A percentile compares a stretch with the other conserved stretches of the same genome.
Evolutionary conservation across 2,113 vertebrate genomes (phyloP).

Genomic region (Atractosteus spatula): DNA sequence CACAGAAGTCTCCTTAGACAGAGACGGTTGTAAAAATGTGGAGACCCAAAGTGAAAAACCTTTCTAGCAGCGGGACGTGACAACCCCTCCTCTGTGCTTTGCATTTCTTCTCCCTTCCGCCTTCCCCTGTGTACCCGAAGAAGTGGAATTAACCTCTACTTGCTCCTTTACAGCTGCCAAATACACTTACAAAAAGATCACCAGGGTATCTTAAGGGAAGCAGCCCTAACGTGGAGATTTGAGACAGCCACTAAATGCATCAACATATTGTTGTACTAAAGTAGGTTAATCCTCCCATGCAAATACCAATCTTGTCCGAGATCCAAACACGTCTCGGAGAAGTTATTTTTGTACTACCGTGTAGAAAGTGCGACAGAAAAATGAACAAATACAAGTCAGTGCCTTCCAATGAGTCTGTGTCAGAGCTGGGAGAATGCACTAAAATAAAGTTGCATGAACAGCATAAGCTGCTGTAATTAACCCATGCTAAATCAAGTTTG

Average conservation of each 20-base stretch:
- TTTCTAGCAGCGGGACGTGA: neutral
- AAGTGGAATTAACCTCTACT: too few relatives aligned
- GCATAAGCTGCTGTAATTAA: neutral
- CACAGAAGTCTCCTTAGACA: too few relatives aligned
- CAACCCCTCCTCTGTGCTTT: neutral
- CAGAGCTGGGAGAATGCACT: neutral
- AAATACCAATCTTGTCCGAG: neutral
- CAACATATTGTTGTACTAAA: neutral
- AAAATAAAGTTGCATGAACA: neutral
- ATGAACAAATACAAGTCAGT: neutral
- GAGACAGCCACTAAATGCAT: neutral
- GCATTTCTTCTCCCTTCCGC: neutral
- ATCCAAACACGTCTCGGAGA: neutral
- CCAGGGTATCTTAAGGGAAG: neutral
- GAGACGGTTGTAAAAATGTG: too few relatives aligned
- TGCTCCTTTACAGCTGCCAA: too few relatives aligned
- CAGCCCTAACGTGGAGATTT: neutral
- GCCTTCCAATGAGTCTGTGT: neutral
- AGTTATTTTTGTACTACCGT: neutral
- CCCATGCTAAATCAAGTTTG: neutral
- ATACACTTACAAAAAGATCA: too few relatives aligned
- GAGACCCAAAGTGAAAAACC: too few relatives aligned
- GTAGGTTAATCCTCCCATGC: neutral
- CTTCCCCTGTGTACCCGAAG: too few relatives aligned
- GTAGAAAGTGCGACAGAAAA: neutral